Percentiles rank a stretch among this genome's conserved stretches.
phyloP scores from a whole-genome alignment of 1,140 invertebrate species.

The Drosophila mauritiana region DNA sequence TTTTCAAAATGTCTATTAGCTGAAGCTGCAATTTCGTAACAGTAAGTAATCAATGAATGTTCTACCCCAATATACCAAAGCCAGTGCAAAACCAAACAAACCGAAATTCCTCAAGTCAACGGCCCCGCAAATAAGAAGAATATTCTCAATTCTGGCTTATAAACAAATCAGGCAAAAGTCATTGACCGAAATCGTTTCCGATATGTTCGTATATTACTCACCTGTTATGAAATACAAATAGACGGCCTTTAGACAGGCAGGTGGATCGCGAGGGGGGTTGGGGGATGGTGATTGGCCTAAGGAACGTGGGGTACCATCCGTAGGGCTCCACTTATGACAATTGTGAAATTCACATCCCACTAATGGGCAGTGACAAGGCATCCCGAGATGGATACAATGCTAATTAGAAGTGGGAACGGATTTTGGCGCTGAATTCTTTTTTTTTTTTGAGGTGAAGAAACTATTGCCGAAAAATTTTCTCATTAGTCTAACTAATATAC shows the following conservation, averaged over 20 bases:
- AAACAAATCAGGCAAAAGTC: slow-evolving; percentile 79
- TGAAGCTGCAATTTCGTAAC: slow-evolving; percentile 66
- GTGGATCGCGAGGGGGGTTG: not conserved
- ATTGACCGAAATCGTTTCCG: slow-evolving; percentile 81
- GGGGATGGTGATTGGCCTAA: not conserved
- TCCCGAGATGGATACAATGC: slow-evolving; percentile 33
- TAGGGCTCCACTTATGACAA: slow-evolving; percentile 44
- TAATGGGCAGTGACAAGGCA: slow-evolving; percentile 46
- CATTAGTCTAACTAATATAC: slow-evolving; percentile 1
- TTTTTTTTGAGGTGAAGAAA: slow-evolving; percentile 11
- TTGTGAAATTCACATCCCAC: slow-evolving; percentile 59
- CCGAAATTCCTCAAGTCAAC: slow-evolving; percentile 65
- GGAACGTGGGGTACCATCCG: not conserved
- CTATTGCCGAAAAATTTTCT: slow-evolving; percentile 20
- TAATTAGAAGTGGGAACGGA: slow-evolving; percentile 48
- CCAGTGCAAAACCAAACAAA: slow-evolving; percentile 32
- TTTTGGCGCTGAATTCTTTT: slow-evolving; percentile 6
- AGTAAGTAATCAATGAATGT: slow-evolving; percentile 67
- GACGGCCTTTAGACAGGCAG: slow-evolving; percentile 50
- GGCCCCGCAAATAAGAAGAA: slow-evolving; percentile 67
- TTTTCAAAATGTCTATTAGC: slow-evolving; percentile 53
- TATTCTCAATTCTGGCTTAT: slow-evolving; percentile 74
- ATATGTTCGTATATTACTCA: slow-evolving; percentile 70
- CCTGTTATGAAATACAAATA: slow-evolving; percentile 78
- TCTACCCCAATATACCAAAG: slow-evolving; percentile 37